Conservation (phyloP, 2,888 invertebrate genomes). For the Mayetiola destructor region DNA sequence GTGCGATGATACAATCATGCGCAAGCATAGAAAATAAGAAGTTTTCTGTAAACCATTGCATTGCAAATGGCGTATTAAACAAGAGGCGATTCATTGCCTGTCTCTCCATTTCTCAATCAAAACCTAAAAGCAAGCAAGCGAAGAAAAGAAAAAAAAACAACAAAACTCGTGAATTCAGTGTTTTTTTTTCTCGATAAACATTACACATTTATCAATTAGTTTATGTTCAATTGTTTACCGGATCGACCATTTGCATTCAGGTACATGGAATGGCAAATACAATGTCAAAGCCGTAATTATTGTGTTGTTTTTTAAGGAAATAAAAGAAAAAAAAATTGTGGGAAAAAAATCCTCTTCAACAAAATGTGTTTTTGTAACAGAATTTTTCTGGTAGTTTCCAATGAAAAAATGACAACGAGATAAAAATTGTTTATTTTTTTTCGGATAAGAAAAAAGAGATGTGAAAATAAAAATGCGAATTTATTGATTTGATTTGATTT, state of each 20-base stretch:
- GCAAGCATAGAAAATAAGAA: neutral
- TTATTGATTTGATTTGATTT: no score
- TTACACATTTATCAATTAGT: conserved; percentile 24
- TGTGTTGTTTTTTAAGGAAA: neutral
- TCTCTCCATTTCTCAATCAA: no score
- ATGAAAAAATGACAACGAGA: neutral
- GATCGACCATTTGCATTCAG: neutral
- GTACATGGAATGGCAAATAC: neutral
- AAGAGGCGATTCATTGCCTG: conserved; percentile 24
- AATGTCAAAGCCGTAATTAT: no score
- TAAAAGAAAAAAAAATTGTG: neutral
- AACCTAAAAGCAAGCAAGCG: no score
- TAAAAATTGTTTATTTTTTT: neutral
- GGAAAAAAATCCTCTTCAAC: neutral
- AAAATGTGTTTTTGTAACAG: no score
- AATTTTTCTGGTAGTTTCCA: no score
- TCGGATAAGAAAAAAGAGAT: neutral
- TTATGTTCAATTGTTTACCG: conserved; percentile 13
- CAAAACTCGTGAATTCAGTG: conserved; percentile 22
- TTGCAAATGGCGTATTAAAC: conserved; percentile 27
- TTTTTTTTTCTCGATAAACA: conserved; percentile 21
- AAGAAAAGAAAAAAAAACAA: no score
- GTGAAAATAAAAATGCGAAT: no score
- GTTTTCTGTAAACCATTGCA: conserved; percentile 16
- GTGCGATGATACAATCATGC: conserved; percentile 9